Evolutionary conservation across 2,113 vertebrate species (phyloP).

Genomic region (Leucopternis melanops): DNA sequence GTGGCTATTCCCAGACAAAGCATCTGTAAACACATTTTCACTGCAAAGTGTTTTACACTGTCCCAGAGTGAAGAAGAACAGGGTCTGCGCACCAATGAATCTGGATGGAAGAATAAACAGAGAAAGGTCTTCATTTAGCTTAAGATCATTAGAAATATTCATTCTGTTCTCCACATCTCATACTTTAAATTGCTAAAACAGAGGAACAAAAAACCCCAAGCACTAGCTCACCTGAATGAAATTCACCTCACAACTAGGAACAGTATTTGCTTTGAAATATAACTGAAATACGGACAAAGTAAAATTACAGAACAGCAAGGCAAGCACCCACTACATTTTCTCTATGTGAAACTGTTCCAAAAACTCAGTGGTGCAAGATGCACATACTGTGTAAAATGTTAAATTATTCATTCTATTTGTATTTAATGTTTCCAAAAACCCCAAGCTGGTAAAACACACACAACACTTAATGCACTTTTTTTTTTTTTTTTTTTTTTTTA

Average conservation of each 20-base stretch:
- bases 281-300: constrained; percentile 14
- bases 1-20: not conserved
- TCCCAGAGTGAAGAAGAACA: not conserved
- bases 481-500: not conserved
- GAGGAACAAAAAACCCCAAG: not conserved
- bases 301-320: constrained; percentile 49
- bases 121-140: not conserved
- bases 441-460: not conserved
- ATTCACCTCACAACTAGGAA: not conserved
- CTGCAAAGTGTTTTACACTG: not conserved
- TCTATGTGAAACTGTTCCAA: constrained; percentile 23
- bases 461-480: not conserved
- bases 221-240: not conserved
- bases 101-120: not conserved
- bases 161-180: not conserved
- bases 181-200: not conserved
- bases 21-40: not conserved
- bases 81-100: not conserved
- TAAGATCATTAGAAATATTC: not conserved
- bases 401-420: constrained; percentile 59
- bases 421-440: constrained; percentile 33
- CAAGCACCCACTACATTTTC: constrained; percentile 31
- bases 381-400: constrained; percentile 24
- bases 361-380: constrained; percentile 52
- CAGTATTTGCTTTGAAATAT: not conserved